Evolutionary conservation across 2,113 vertebrate genomes (phyloP).

Genomic region (Lycaon pictus): DNA sequence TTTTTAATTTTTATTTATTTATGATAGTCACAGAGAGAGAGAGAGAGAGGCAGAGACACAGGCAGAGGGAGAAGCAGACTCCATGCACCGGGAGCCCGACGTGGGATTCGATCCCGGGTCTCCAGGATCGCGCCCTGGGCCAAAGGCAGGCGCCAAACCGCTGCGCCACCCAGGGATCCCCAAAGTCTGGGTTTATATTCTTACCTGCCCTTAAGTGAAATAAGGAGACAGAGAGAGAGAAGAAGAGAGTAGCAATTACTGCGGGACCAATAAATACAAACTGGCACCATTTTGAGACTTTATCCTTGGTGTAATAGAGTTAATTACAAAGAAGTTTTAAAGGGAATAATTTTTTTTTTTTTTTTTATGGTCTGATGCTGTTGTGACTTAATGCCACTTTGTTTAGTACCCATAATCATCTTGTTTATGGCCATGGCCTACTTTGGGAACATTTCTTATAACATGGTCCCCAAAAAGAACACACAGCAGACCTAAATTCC

Average conservation of each 20-base stretch:
- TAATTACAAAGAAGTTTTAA: background rate
- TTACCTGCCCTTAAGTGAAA: background rate
- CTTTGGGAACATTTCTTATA: background rate
- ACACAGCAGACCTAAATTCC: background rate
- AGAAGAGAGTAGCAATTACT: background rate
- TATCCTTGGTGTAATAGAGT: background rate
- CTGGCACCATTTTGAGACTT: background rate
- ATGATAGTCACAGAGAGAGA: no score
- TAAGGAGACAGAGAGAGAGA: background rate
- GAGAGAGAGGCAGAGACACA: no score
- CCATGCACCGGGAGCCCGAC: no score
- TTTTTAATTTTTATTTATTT: no score
- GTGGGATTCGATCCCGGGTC: no score
- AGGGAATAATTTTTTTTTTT: background rate
- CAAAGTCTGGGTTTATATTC: background rate
- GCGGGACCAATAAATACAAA: background rate
- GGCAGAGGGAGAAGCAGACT: no score
- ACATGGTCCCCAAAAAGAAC: background rate
- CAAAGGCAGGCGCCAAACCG: no score
- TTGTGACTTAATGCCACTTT: background rate
- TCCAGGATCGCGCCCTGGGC: no score
- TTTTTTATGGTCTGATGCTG: background rate
- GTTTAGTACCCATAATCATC: background rate
- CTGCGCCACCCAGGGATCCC: no score
- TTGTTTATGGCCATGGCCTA: background rate